Base-by-base conservation (phyloP, 2,797 vertebrate genomes). In the Pipistrellus nathusii region DNA sequence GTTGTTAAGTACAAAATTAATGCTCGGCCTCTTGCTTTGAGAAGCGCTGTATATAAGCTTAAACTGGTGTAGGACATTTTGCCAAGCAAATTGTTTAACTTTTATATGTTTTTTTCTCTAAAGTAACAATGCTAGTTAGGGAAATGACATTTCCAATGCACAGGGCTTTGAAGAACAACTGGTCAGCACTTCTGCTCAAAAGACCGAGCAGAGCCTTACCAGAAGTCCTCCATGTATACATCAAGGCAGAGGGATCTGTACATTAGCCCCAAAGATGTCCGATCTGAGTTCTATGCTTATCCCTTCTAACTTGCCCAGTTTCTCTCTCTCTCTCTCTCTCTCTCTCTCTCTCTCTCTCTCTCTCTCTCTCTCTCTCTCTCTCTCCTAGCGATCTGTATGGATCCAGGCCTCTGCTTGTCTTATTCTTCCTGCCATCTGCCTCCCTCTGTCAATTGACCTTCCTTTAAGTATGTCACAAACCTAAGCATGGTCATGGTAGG, bases 141-240 rank as follows among this genome's bases (percentile, higher is more conserved):
- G 30, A 91, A 69, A 86, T 68, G 18, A 14, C 27, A 8, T 46
- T 78, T 68, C 27, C 51, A 69, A 11, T 15, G 2, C 23, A 35
- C 7, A 68, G 15, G 5, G 2, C 1, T 88, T 71, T 77, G 15
- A 5, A 66, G 44, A 44, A 6, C 1, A 14, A 18, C 0, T 6
- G 11, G 35, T 5, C 1, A 41, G 18, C 18, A 59, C 2, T 27
- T 8, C 8, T 53, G 2, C 38, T 78, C 21, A 1, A 23, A 71
- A 89, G 14, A 35, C 8, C 6, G 14, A 12, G 21, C 3, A 72
- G 18, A 57, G 6, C 1, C 38, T 84, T 72, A 25, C n/a, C 23
- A 80, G 44, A 5, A 25, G 10, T 2, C 1, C 2, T 51, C 6
- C 2, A 8, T 18, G 2, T 6, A 46, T 0, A 30, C 2, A 1